Percentiles rank a stretch among this genome's conserved stretches.
phyloP scores from a whole-genome alignment of 1,140 invertebrate genomes.

The Proctacanthus coquilletti region DNA sequence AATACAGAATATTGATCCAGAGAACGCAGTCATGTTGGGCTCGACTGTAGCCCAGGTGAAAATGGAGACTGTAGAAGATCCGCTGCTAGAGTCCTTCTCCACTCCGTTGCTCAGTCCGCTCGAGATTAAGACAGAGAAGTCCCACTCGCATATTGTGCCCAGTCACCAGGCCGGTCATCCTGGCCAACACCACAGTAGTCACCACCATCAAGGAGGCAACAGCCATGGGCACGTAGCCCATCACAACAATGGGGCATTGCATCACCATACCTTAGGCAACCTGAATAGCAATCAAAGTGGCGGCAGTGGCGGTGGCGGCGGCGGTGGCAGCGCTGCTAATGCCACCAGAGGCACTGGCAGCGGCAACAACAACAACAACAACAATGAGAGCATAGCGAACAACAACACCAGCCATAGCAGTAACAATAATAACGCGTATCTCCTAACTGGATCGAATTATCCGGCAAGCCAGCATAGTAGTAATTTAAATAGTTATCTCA shows the following conservation, averaged over 20 bases:
- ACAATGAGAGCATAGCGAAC: constrained; percentile 13
- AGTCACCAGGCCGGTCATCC: constrained; percentile 33
- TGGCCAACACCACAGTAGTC: constrained; percentile 29
- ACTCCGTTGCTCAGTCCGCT: constrained; percentile 51
- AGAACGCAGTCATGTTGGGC: constrained; percentile 73
- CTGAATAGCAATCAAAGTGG: background rate
- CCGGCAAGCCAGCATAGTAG: background rate
- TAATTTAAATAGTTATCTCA: constrained; percentile 1
- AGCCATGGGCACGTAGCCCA: constrained; percentile 16
- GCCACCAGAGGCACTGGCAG: constrained; percentile 11
- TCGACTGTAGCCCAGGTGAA: constrained; percentile 44
- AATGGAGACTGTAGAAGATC: constrained; percentile 52
- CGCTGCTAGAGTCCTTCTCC: constrained; percentile 32
- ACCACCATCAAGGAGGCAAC: constrained; percentile 21
- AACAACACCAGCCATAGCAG: constrained; percentile 16
- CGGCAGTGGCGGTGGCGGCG: background rate
- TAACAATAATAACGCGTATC: constrained; percentile 18
- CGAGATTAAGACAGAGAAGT: constrained; percentile 47
- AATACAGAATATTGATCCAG: constrained; percentile 73
- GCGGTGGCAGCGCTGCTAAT: background rate
- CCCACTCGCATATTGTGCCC: constrained; percentile 18
- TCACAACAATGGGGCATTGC: constrained; percentile 5
- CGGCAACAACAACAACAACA: constrained; percentile 7
- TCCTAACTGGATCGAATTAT: constrained; percentile 1
- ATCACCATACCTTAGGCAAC: background rate